Percentiles rank a stretch among this genome's conserved stretches.
phyloP scores from a whole-genome alignment of 2,888 invertebrate genomes.

The Euspilapteryx auroguttella region DNA sequence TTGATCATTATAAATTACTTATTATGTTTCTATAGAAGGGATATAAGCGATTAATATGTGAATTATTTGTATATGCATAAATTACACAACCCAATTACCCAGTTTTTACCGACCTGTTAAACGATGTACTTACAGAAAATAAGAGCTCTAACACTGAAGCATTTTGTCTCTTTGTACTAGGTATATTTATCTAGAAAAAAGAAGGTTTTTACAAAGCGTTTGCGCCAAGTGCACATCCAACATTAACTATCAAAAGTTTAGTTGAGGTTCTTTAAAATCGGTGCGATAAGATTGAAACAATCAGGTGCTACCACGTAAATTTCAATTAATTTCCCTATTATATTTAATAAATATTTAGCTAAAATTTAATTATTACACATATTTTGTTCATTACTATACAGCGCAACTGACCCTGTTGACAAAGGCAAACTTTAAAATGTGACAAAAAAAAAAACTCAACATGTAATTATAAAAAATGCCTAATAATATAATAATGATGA shows the following conservation, averaged over 20 bases:
- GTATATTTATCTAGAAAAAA: no score
- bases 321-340: constrained; percentile 38
- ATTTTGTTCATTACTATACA: constrained; percentile 42
- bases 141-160: no score
- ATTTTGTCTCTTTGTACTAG: no score
- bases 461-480: constrained; percentile 9
- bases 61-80: constrained; percentile 43
- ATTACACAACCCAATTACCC: constrained; percentile 55
- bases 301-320: constrained; percentile 42
- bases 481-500: no score
- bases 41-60: constrained; percentile 26
- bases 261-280: constrained; percentile 25
- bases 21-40: constrained; percentile 18
- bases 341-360: constrained; percentile 10
- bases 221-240: no score
- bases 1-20: constrained; percentile 17
- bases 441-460: constrained; percentile 9
- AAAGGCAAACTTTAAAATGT: constrained; percentile 33
- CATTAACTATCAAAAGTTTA: no score
- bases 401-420: constrained; percentile 51
- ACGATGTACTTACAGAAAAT: no score
- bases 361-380: constrained; percentile 15
- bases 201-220: no score
- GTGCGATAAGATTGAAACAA: no score
- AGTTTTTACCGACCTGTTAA: constrained; percentile 31